Base-by-base conservation (phyloP, 2,797 vertebrate genomes). In the Enteromius thamalakanensis region DNA sequence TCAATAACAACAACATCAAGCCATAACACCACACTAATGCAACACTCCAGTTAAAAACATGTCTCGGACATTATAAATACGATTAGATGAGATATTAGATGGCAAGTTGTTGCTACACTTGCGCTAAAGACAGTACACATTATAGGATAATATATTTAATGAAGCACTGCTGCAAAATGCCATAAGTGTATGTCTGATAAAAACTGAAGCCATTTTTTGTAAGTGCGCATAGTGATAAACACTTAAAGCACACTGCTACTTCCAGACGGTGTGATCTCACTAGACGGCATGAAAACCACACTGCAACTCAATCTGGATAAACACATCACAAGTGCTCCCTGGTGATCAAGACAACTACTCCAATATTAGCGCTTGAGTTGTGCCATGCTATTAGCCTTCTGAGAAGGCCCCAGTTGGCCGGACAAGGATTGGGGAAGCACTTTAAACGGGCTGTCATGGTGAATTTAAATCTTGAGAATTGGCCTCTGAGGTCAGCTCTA, bases 231-330 rank as follows among this genome's bases (percentile, higher is more conserved):
- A 23, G 64, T 49, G 75, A 76, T 40, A 58, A 37, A 71, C 19
- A 45, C 60, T 23, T 37, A 29, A 64, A 58, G 26, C 69, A 74
- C 34, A 26, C 19, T 2, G 32, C 53, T 55, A 42, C 70, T 60
- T 65, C 42, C 62, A 77, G 68, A 74, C 53, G 26, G 42, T 51
- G 76, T 80, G 83, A 77, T 53, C 55, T 62, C 68, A 79, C 64
- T 47, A 53, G 42, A 58, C 12, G 26, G 40, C 70, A 80, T 60
- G 51, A 67, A 70, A 76, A 81, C 42, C 78, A 76, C 32, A 76
- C 14, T 34, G 68, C 79, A 76, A 88, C 83, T 86, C 74, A 83
- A 88, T 85, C 81, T 60, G 37, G 60, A 68, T 58, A 64, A 84
- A 81, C n/a, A 17, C 23, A 62, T 69, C 62, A 19, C 34, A 74